Conservation (phyloP, 2,888 invertebrate genomes). For the Thereva nobilitata region DNA sequence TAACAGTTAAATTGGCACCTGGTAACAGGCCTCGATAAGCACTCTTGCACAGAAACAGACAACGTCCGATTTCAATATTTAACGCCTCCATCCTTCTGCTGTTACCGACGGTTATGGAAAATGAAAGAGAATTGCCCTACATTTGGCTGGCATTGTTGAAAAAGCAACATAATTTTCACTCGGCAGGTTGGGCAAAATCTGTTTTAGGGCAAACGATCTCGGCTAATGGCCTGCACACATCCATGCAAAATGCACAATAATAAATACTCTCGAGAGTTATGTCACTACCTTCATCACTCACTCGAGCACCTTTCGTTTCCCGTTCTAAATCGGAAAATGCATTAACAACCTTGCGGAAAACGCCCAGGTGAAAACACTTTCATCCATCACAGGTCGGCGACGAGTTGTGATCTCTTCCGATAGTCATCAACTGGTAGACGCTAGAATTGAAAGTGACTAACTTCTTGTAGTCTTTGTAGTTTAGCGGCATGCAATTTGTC, state of each 20-base stretch:
- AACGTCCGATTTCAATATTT: conserved; percentile 1
- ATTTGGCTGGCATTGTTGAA: conserved; percentile 12
- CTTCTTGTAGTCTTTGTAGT: conserved; percentile 17
- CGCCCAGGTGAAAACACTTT: conserved; percentile 10
- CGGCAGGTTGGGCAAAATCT: too few species aligned
- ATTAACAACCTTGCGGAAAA: conserved; percentile 7
- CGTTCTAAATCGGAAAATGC: conserved; percentile 7
- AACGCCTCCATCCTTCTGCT: conserved; percentile 4
- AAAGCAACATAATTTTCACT: background rate
- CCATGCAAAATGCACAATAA: too few species aligned
- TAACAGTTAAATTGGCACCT: conserved; percentile 30
- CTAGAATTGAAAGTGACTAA: conserved; percentile 29
- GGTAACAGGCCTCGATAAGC: conserved; percentile 16
- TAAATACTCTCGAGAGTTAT: too few species aligned
- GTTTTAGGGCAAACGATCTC: too few species aligned
- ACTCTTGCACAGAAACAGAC: conserved; percentile 9
- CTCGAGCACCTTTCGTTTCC: conserved; percentile 5
- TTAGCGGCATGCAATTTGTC: conserved; percentile 34
- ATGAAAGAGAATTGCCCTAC: conserved; percentile 4
- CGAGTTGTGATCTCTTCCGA: conserved; percentile 20
- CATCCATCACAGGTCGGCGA: conserved; percentile 16
- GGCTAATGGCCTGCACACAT: too few species aligned
- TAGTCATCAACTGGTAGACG: conserved; percentile 24
- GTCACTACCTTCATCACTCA: conserved; percentile 1
- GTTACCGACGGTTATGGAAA: conserved; percentile 1